phyloP scores from a whole-genome alignment of 2,888 invertebrate species.

The Meloe dianella region DNA sequence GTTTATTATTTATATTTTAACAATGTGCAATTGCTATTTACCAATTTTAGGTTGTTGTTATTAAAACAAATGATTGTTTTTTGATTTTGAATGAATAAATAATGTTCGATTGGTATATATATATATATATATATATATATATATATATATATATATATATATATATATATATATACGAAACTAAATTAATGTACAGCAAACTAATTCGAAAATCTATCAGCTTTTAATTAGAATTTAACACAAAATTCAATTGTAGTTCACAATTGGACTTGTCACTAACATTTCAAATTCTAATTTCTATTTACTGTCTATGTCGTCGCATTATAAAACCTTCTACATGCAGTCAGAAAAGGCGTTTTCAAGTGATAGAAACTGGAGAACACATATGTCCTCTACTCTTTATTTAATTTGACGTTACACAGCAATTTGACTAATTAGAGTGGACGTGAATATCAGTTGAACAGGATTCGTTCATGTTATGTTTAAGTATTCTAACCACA shows the following conservation, averaged over 20 bases:
- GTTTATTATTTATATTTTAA: too few relatives aligned
- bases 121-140: too few relatives aligned
- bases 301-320: background rate
- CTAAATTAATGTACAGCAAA: too few relatives aligned
- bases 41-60: too few relatives aligned
- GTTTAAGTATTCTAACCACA: constrained; percentile 43
- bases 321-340: constrained; percentile 1
- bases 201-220: too few relatives aligned
- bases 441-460: constrained; percentile 43
- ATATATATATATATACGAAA: too few relatives aligned
- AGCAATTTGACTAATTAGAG: constrained; percentile 43
- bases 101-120: too few relatives aligned
- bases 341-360: background rate
- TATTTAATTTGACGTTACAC: constrained; percentile 44
- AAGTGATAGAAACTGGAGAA: background rate
- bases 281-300: background rate
- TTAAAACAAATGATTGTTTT: too few relatives aligned
- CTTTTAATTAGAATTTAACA: background rate
- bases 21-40: too few relatives aligned
- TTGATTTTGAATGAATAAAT: too few relatives aligned
- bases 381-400: constrained; percentile 26
- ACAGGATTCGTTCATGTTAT: constrained; percentile 33
- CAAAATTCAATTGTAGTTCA: background rate
- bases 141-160: too few relatives aligned
- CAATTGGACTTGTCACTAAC: background rate